Conservation (phyloP, 2,888 invertebrate species). For the Cremastobaeus sp. region DNA sequence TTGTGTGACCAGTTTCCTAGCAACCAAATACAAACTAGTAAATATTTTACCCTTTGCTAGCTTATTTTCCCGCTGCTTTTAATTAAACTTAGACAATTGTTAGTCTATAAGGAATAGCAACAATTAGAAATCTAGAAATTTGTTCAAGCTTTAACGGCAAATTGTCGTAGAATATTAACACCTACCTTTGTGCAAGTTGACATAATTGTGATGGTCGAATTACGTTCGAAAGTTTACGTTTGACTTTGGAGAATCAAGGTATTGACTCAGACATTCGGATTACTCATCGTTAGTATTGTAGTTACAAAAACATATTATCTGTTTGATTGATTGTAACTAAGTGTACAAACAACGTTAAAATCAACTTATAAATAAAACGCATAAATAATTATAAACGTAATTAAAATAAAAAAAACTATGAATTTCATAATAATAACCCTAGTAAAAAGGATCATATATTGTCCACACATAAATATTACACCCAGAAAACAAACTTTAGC, state of each 20-base stretch:
- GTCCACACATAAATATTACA: too few relatives aligned
- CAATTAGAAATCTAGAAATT: neutral
- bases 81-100: conserved; percentile 25
- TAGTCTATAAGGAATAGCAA: neutral
- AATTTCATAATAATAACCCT: too few relatives aligned
- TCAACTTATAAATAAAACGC: too few relatives aligned
- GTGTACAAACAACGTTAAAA: too few relatives aligned
- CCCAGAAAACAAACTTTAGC: too few relatives aligned
- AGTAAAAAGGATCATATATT: too few relatives aligned
- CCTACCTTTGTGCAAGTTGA: too few relatives aligned
- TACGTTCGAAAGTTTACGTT: neutral
- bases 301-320: conserved; percentile 42
- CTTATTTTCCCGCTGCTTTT: conserved; percentile 29
- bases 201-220: neutral
- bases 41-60: conserved; percentile 44
- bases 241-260: conserved; percentile 26
- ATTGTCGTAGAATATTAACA: neutral
- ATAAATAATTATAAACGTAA: too few relatives aligned
- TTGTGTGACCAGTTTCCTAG: conserved; percentile 52
- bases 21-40: conserved; percentile 45
- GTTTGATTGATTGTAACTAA: conserved; percentile 48
- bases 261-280: conserved; percentile 28
- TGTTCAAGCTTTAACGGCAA: neutral
- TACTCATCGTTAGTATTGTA: conserved; percentile 23
- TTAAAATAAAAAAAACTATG: conserved; percentile 40